Evolutionary conservation across 2,113 vertebrate species (phyloP).

Genomic region (Patagioenas fasciata): DNA sequence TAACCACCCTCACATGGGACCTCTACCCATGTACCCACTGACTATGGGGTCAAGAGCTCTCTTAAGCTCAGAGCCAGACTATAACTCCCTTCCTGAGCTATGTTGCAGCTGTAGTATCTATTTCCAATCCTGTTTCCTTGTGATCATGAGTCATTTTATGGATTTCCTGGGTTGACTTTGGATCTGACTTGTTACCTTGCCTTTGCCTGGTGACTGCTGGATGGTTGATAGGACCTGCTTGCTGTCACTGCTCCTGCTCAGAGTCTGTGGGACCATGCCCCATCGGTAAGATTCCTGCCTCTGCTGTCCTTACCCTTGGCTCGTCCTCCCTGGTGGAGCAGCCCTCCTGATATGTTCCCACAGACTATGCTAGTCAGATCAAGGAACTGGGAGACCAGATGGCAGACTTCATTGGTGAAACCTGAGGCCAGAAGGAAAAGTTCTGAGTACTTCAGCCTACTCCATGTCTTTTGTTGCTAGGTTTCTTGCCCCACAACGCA

Average conservation of each 20-base stretch:
- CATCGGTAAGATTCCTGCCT: not conserved
- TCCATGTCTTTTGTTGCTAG: not conserved
- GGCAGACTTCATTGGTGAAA: not conserved
- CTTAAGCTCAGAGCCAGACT: not conserved
- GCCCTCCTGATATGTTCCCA: rapidly evolving
- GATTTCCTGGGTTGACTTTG: not conserved
- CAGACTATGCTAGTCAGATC: not conserved
- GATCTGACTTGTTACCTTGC: not conserved
- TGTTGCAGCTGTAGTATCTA: rapidly evolving
- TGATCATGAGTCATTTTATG: not conserved
- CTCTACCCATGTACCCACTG: not conserved
- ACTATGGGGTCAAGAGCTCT: not conserved
- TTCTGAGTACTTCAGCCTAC: not conserved
- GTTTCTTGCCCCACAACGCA: rapidly evolving
- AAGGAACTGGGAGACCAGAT: not conserved
- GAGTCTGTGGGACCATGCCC: not conserved
- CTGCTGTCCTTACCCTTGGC: not conserved
- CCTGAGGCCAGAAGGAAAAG: not conserved
- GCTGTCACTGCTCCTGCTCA: not conserved
- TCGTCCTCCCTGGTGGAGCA: not conserved
- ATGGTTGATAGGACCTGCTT: not conserved
- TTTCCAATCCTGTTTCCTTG: not conserved
- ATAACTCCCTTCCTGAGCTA: rapidly evolving
- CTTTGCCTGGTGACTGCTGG: not conserved
- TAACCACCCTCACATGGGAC: not conserved